Evolutionary conservation across 37 sponge, comb jelly and placozoan species (phyloP), one percentile per base, ranked within the genome.

Genomic region (Tethya wilhelma): DNA sequence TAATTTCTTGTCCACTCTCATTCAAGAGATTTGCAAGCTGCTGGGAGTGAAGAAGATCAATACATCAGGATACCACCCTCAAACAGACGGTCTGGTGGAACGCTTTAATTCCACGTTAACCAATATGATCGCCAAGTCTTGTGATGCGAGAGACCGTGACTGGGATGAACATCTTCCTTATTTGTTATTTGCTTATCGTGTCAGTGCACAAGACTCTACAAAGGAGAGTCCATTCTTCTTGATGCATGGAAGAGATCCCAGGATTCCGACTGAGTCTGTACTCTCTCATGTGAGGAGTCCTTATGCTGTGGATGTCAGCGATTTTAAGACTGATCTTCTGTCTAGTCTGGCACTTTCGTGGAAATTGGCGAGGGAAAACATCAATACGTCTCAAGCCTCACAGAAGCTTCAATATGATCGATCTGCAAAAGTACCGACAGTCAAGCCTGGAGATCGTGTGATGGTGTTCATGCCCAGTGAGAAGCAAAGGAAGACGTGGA

Each of bases 41-140:
- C 59, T 81, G 31, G 68, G 44, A 0, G 43, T 87, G 0, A 66
- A 64, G 29, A 87, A 87, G 11, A 79, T 86, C 38, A 88, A 88
- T 44, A 88, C 83, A 29, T 69, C 78, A 28, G 83, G 75, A 5
- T 81, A 81, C 28, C 89, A 81, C 22, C 78, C 83, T 4, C 89
- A 88, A 34, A 79, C 81, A 22, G 83, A 88, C 56, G 89, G 89
- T 4, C 53, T 85, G n/a, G 85, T 85, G 37, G 85, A 85, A 66
- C 68, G 70, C 6, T 77, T 85, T 34, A 45, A 71, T 70, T 22
- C n/a, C n/a, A n/a, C n/a, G n/a, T n/a, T n/a, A n/a, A n/a, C n/a
- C n/a, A 26, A 64, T 33, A 81, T 82, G 78, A 8, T 80, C 38
- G 56, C 88, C 2, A 87, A 87, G 74, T 67, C 32, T 23, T 69